These are phyloP conservation scores for Pandemis corylana DNA, from an alignment of 2,888 invertebrate genomes.

Conservation along the genomic window DNA sequence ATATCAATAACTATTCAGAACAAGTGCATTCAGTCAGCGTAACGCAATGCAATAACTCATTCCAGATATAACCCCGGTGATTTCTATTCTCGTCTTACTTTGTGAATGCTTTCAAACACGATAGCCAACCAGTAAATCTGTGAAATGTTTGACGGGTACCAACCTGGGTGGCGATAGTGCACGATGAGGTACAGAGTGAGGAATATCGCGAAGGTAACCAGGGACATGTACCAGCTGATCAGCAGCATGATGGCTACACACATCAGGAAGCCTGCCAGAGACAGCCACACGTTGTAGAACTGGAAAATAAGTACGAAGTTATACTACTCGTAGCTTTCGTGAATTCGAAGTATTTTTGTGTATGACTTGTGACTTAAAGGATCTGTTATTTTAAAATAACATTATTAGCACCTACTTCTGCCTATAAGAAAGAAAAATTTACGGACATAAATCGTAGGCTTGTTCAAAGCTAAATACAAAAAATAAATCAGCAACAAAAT, in stretches of 20 bases:
- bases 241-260: constrained; percentile 97
- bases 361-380: no score
- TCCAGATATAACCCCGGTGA: constrained; percentile 42
- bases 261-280: constrained; percentile 91
- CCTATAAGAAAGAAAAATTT: no score
- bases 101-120: constrained; percentile 24
- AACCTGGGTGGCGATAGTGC: constrained; percentile 96
- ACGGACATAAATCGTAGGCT: no score
- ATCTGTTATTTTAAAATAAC: no score
- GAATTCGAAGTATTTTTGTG: no score
- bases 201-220: constrained; percentile 95
- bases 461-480: no score
- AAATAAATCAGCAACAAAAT: no score
- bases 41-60: constrained; percentile 3
- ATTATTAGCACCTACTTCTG: no score
- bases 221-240: constrained; percentile 96
- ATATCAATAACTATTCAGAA: constrained; percentile 18
- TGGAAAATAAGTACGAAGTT: constrained; percentile 65
- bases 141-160: constrained; percentile 40
- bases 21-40: constrained; percentile 9
- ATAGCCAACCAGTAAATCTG: constrained; percentile 24
- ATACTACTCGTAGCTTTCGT: not conserved
- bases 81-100: constrained; percentile 41
- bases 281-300: constrained; percentile 97
- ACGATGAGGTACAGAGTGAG: constrained; percentile 96